A percentile compares a stretch with the other conserved stretches of the same genome.
Evolutionary conservation across 1,140 invertebrate species (phyloP).

Genomic region (Tribolium madens): DNA sequence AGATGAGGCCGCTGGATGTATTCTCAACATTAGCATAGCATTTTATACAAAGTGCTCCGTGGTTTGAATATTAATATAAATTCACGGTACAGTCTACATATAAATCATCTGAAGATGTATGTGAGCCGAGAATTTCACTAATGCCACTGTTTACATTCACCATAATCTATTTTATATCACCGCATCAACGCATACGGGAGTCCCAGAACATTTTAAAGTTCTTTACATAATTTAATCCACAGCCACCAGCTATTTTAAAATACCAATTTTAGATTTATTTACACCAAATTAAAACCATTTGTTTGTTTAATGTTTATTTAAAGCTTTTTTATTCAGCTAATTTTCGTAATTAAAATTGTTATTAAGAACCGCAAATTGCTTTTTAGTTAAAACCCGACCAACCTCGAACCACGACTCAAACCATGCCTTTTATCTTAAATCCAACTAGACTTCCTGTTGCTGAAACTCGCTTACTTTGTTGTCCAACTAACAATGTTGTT

Average conservation of each 20-base stretch:
- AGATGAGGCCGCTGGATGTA: conserved; percentile 44
- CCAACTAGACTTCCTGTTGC: not conserved
- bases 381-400: not conserved
- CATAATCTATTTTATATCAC: conserved; percentile 44
- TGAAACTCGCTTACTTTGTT: not conserved
- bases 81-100: conserved; percentile 47
- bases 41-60: conserved; percentile 58
- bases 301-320: not conserved
- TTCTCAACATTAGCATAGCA: conserved; percentile 57
- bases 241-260: not conserved
- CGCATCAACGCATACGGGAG: conserved; percentile 30
- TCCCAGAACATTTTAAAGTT: conserved; percentile 33
- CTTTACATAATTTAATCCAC: conserved; percentile 30
- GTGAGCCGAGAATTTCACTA: conserved; percentile 41
- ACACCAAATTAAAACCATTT: not conserved
- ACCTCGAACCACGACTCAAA: not conserved
- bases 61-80: conserved; percentile 58
- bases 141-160: conserved; percentile 52
- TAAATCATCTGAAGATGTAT: conserved; percentile 54
- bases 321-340: not conserved
- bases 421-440: not conserved
- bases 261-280: not conserved
- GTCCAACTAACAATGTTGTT: not conserved
- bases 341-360: not conserved
- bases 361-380: not conserved